These are phyloP conservation scores for Blastomussa wellsi DNA, from an alignment of 92 coral and sea anemone genomes.

Conservation along the genomic window DNA sequence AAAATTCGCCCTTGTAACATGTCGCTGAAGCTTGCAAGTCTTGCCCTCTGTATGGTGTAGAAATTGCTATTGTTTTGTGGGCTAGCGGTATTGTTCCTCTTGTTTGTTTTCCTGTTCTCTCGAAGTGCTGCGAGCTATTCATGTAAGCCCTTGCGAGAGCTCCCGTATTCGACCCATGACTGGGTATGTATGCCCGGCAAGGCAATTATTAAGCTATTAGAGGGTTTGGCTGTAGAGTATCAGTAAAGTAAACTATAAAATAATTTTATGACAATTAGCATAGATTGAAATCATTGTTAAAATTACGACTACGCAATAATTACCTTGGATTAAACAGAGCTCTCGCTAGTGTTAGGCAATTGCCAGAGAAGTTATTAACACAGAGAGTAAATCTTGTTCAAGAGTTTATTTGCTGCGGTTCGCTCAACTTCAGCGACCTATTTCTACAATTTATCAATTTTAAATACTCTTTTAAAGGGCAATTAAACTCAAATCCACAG, in stretches of 20 bases:
- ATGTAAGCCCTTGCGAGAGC: too few species aligned
- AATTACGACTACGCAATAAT: neutral
- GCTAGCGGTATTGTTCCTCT: too few species aligned
- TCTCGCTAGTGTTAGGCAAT: neutral
- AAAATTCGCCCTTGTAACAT: too few species aligned
- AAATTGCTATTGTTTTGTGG: too few species aligned
- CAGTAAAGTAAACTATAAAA: conserved; percentile 11
- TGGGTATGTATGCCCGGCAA: neutral
- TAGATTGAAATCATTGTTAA: neutral
- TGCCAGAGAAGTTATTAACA: too few species aligned
- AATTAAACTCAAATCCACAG: neutral
- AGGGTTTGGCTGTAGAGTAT: neutral
- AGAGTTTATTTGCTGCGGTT: neutral
- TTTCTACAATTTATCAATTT: neutral
- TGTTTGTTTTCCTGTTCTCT: too few species aligned
- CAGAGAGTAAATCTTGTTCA: neutral
- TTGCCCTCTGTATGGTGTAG: too few species aligned
- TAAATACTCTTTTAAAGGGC: neutral
- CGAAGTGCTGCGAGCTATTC: too few species aligned
- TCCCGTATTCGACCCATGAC: neutral
- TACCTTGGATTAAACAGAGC: neutral
- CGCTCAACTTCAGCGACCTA: neutral
- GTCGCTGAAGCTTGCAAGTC: too few species aligned
- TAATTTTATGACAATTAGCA: conserved; percentile 1
- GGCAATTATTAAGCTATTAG: neutral